Base-by-base conservation (phyloP, 1,140 invertebrate species). In the Carposina sasakii region DNA sequence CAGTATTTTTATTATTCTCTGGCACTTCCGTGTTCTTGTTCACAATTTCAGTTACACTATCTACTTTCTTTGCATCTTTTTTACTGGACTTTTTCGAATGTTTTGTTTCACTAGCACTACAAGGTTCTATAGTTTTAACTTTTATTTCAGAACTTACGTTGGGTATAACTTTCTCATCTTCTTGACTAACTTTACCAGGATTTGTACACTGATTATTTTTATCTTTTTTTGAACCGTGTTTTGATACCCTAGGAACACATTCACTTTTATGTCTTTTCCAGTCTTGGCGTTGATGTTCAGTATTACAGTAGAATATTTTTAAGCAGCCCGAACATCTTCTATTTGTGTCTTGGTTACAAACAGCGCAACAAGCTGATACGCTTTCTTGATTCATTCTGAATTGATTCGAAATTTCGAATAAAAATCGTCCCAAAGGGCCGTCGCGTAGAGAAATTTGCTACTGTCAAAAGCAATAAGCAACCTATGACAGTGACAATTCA, bases 251-350 rank as follows among this genome's bases (percentile, higher is more conserved):
- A 13, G 70, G 69, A 50, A 64, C 61, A 64, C 88, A 89, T 39
- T 86, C 81, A 59, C 72, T 74, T 77, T 91, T 92, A 70, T 95
- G 94, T 46, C 83, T 81, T 57, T 90, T 89, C 93, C 93, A 95
- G 60, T 95, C 90, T 50, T 87, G 68, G 45, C 87, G 89, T 79
- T 95, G 93, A 71, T 95, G 93, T 54, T 91, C 90, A 63, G 89
- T 92, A 33, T 89, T 90, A 76, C 94, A 95, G 77, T 95, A 95
- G 81, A 89, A 90, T 49, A 89, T 87, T 49, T 71, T 81, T 60
- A 90, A 89, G 81, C 93, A 95, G 48, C 90, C 87, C 54, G 88
- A 89, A 79, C 93, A 95, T 54, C 92, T 57, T 89, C 91, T 85
- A 57, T 94, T 81, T 63, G 91, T 91, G 53, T 91, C 87, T 49